A percentile compares a stretch with the other conserved stretches of the same genome.
Evolutionary conservation across 2,797 vertebrate genomes (phyloP).

Genomic region (Lepilemur septentrionalis): DNA sequence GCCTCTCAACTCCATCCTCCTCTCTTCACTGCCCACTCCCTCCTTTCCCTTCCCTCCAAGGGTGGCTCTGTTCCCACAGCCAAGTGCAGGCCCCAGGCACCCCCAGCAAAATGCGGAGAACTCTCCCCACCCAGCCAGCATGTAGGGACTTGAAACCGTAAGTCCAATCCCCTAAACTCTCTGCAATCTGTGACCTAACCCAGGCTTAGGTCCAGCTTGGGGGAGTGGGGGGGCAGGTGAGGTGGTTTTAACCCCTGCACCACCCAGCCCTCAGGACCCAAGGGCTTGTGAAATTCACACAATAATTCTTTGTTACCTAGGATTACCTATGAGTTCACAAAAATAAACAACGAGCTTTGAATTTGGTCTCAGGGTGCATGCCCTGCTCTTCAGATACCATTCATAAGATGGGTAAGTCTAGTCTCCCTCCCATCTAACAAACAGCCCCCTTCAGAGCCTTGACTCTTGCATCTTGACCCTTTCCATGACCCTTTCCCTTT

Average conservation of each 20-base stretch:
- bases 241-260: conserved; percentile 56
- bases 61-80: conserved; percentile 49
- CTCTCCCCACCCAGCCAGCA: conserved; percentile 39
- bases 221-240: not conserved
- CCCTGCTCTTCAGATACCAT: conserved; percentile 19
- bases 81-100: conserved; percentile 23
- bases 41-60: not conserved
- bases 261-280: conserved; percentile 62
- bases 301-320: conserved; percentile 66
- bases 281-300: conserved; percentile 66
- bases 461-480: not conserved
- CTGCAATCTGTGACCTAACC: conserved; percentile 57
- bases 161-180: conserved; percentile 54
- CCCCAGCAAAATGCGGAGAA: not conserved
- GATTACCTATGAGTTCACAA: conserved; percentile 60
- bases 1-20: not conserved
- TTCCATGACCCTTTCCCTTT: not conserved
- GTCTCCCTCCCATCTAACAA: not conserved
- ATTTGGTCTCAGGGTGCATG: not conserved
- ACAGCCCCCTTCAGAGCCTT: not conserved
- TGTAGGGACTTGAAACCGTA: conserved; percentile 21
- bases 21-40: not conserved
- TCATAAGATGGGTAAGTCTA: not conserved
- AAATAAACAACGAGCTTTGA: conserved; percentile 67
- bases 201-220: not conserved